Percentiles rank a stretch among this genome's conserved stretches.
These are phyloP conservation scores for Sesamia nonagrioides DNA, from an alignment of 1,140 invertebrate species.

Conservation along the genomic window DNA sequence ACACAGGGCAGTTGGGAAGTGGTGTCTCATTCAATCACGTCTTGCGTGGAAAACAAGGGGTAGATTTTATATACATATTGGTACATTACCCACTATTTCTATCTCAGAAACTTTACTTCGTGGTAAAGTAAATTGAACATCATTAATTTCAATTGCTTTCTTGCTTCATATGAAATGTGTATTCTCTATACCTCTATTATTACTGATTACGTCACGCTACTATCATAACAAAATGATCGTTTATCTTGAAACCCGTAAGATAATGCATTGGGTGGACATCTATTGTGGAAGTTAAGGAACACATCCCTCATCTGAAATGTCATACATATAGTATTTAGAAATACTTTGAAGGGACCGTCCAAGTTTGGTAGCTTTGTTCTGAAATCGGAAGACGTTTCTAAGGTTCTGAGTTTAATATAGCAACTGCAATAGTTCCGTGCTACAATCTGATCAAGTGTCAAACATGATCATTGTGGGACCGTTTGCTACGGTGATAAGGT, in stretches of 20 bases:
- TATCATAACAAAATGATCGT: constrained; percentile 6
- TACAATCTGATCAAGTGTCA: neutral
- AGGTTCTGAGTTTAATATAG: neutral
- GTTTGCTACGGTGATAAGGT: too few species aligned
- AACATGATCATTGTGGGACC: neutral
- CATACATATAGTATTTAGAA: constrained; percentile 31
- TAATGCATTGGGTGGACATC: constrained; percentile 6
- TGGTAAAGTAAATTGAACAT: too few species aligned
- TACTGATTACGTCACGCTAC: neutral
- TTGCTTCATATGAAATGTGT: neutral
- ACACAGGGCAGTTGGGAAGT: too few species aligned
- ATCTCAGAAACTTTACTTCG: too few species aligned
- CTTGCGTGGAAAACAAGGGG: too few species aligned
- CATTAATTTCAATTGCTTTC: too few species aligned
- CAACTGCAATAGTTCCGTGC: neutral
- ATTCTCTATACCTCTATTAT: neutral
- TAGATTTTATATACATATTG: too few species aligned
- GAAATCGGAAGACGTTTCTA: neutral
- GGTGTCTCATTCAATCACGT: too few species aligned
- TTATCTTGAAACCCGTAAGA: constrained; percentile 16
- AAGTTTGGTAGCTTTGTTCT: constrained; percentile 4
- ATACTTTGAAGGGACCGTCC: constrained; percentile 22
- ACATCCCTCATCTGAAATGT: constrained; percentile 34
- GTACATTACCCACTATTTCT: too few species aligned
- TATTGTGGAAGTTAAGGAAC: constrained; percentile 15